These are phyloP conservation scores for Tangara arthus DNA, from an alignment of 2,797 vertebrate genomes.

Conservation along the genomic window DNA sequence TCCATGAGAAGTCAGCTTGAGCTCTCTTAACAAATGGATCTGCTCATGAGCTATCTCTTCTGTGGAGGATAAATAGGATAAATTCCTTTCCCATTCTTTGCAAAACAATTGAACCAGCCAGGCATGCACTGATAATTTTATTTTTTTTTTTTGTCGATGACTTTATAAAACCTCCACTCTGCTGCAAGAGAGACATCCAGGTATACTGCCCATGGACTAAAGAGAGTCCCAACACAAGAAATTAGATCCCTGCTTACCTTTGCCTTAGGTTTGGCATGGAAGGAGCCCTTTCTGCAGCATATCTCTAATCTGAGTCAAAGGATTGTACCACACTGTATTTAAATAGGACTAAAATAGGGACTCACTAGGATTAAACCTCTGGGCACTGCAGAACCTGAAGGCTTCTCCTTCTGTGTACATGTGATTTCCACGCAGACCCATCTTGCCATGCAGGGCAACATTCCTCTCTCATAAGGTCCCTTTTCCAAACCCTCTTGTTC, in stretches of 20 bases:
- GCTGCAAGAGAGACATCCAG: neutral
- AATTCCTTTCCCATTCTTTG: neutral
- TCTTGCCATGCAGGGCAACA: neutral
- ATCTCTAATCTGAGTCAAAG: neutral
- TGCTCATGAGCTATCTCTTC: neutral
- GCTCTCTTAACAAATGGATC: neutral
- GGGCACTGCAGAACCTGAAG: neutral
- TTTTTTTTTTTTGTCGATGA: neutral
- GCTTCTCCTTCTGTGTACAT: neutral
- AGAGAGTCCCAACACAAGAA: neutral
- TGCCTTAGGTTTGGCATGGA: neutral
- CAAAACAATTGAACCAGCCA: neutral
- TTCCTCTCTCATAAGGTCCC: neutral
- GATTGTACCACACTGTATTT: neutral
- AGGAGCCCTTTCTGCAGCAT: neutral
- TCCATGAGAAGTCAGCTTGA: neutral
- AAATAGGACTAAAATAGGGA: neutral
- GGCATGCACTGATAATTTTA: accelerated
- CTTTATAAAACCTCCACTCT: neutral
- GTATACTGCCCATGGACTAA: neutral
- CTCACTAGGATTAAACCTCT: neutral
- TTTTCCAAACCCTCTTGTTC: neutral
- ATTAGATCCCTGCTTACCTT: neutral
- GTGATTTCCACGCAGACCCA: neutral
- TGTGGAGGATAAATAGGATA: neutral